These are phyloP conservation scores for Atherinomorus stipes DNA, from an alignment of 2,113 vertebrate genomes.

Conservation along the genomic window DNA sequence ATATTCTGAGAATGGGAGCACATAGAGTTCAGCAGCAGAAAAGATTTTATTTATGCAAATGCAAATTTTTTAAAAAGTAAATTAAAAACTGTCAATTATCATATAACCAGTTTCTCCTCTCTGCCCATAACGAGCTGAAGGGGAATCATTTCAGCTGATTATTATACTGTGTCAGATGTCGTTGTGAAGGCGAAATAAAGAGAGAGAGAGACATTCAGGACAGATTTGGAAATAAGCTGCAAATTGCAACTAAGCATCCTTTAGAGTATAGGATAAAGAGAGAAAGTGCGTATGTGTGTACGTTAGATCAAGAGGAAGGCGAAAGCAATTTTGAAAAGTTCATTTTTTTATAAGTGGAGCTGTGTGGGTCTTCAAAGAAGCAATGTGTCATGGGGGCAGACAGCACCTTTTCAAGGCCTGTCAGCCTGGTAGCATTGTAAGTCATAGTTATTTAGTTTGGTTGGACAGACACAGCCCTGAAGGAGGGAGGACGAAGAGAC, in stretches of 20 bases:
- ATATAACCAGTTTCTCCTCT: slow-evolving; percentile 37
- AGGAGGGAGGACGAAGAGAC: slow-evolving; percentile 41
- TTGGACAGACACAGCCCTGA: slow-evolving; percentile 55
- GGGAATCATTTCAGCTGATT: slow-evolving; percentile 62
- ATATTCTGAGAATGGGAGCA: slow-evolving; percentile 31
- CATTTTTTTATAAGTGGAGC: slow-evolving; percentile 51
- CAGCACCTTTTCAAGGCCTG: slow-evolving; percentile 63
- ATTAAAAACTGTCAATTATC: slow-evolving; percentile 45
- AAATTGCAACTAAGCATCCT: slow-evolving; percentile 27
- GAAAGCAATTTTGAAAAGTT: slow-evolving; percentile 62
- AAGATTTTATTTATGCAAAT: no score
- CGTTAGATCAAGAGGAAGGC: slow-evolving; percentile 10
- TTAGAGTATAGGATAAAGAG: background rate
- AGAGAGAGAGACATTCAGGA: slow-evolving; percentile 38
- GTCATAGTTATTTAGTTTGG: slow-evolving; percentile 68
- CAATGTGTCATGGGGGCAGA: slow-evolving; percentile 60
- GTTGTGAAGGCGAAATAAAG: slow-evolving; percentile 68
- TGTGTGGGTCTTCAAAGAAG: slow-evolving; percentile 70
- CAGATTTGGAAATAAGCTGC: slow-evolving; percentile 15
- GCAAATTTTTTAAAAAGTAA: no score
- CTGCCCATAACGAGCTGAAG: slow-evolving; percentile 40
- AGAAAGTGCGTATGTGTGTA: slow-evolving; percentile 9
- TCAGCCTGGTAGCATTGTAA: slow-evolving; percentile 72
- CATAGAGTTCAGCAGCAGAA: slow-evolving; percentile 50
- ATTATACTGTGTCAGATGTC: slow-evolving; percentile 59